These are phyloP conservation scores for Acanthochromis polyacanthus DNA, from an alignment of 2,113 vertebrate genomes.

Conservation along the genomic window DNA sequence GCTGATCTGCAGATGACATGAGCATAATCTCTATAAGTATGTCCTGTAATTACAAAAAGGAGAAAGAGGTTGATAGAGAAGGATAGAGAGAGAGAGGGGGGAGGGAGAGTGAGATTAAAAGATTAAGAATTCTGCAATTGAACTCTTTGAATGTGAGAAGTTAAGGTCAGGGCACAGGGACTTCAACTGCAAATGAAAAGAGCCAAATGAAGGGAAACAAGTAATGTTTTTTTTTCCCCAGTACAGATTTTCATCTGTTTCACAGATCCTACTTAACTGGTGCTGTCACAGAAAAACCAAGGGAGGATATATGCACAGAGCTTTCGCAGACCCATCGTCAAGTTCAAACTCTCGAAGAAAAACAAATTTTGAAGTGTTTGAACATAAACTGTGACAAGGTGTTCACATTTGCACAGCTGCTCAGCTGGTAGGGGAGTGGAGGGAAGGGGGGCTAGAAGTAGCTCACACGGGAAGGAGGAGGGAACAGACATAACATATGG, in stretches of 20 bases:
- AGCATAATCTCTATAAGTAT: conserved; percentile 80
- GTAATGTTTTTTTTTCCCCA: background rate
- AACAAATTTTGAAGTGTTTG: conserved; percentile 55
- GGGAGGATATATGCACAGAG: conserved; percentile 34
- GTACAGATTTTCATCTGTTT: conserved; percentile 58
- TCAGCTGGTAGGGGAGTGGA: conserved; percentile 33
- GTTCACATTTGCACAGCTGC: conserved; percentile 66
- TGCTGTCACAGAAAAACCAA: conserved; percentile 25
- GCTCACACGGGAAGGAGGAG: conserved; percentile 24
- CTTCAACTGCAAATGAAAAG: conserved; percentile 61
- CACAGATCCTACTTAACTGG: conserved; percentile 49
- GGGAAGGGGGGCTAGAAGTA: background rate
- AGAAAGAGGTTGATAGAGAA: conserved; percentile 60
- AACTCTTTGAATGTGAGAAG: conserved; percentile 74
- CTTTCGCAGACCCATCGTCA: conserved; percentile 60
- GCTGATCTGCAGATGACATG: conserved; percentile 77
- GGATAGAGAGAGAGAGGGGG: conserved; percentile 9
- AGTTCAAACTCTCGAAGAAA: conserved; percentile 59
- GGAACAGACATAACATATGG: conserved; percentile 68
- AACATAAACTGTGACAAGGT: conserved; percentile 73
- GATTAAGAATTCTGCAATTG: conserved; percentile 79
- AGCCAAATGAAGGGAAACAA: conserved; percentile 38
- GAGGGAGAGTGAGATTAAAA: conserved; percentile 77
- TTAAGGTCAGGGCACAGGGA: conserved; percentile 50
- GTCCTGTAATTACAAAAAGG: conserved; percentile 77